Evolutionary conservation across 92 coral and sea anemone species (phyloP), one percentile per base, ranked within the genome.

Genomic region (Epizoanthus rinbou): DNA sequence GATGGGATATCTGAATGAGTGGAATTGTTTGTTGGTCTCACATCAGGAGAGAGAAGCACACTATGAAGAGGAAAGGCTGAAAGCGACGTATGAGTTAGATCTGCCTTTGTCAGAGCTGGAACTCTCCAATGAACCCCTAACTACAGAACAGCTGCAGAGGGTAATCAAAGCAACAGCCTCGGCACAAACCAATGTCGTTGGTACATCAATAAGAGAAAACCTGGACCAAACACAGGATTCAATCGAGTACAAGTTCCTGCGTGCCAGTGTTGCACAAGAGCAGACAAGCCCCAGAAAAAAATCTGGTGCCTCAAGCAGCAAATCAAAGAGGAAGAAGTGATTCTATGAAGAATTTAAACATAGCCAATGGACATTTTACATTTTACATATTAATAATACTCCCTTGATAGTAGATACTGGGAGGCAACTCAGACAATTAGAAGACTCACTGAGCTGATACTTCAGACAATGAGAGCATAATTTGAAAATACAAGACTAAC

Each of bases 201-300:
- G 89, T 37, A 81, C 89, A 31, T 37, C 89, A 17, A 78, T 93
- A 60, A 84, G 75, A 74, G 92, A 93, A 57, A 84, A 62, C 57
- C 62, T 93, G 72, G 93, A 93, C 63, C 87, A 89, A 80, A 81
- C 89, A 57, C 89, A 88, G n/a, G 97, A 93, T 66, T 83, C 91
- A 5, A 45, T 91, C 24, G 92, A 93, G 72, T 93, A 88, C 81
- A 93, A 89, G 82, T 86, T 88, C 69, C 64, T 88, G 33, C 87
- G 94, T 15, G 87, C 87, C 11, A 88, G 83, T 35, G 69, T 78
- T 47, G 69, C 17, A 16, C 64, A 74, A 22, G 94, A 84, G 31
- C 72, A 22, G 35, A 74, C 89, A 17, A 79, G 57, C 31, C 83
- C 69, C 53, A 89, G 80, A 5, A 91, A 73, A 75, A 89, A 84